A percentile compares a stretch with the other conserved stretches of the same genome.
These are phyloP conservation scores for Bellardia bayeri DNA, from an alignment of 2,888 invertebrate species.

Conservation along the genomic window DNA sequence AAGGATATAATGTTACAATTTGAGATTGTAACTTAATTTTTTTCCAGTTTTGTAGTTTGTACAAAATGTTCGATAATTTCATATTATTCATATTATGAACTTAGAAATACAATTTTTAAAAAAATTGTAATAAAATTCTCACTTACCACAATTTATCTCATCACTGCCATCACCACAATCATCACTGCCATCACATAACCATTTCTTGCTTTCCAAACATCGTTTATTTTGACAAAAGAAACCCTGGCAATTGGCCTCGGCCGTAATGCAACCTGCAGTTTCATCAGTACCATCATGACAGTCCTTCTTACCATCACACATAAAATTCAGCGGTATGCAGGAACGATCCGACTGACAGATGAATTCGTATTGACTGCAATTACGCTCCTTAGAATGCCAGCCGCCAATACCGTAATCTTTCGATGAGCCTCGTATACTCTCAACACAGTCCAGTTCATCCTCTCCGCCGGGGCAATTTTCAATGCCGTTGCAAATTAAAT, in stretches of 20 bases:
- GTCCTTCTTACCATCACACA: conserved; percentile 90
- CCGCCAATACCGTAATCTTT: conserved; percentile 72
- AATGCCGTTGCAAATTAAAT: conserved; percentile 90
- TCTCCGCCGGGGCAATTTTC: conserved; percentile 88
- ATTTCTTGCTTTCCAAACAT: conserved; percentile 85
- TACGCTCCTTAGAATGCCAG: conserved; percentile 74
- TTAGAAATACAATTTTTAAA: too few species aligned
- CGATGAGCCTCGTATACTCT: conserved; percentile 47
- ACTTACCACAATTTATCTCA: conserved; percentile 85
- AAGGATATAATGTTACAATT: too few species aligned
- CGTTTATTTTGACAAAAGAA: conserved; percentile 87
- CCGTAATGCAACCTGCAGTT: conserved; percentile 82
- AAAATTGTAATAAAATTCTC: too few species aligned
- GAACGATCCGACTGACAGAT: conserved; percentile 81
- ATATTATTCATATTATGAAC: too few species aligned
- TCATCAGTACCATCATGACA: conserved; percentile 91
- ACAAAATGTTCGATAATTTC: too few species aligned
- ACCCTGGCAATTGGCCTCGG: conserved; percentile 85
- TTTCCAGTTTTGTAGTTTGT: too few species aligned
- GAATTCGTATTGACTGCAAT: conserved; percentile 81
- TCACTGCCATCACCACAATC: conserved; percentile 87
- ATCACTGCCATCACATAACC: conserved; percentile 86
- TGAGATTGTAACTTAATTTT: too few species aligned
- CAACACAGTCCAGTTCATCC: conserved; percentile 85
- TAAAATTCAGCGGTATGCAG: conserved; percentile 88